Conservation (phyloP, 2,797 vertebrate species). For the Pseudochromis fuscus region DNA sequence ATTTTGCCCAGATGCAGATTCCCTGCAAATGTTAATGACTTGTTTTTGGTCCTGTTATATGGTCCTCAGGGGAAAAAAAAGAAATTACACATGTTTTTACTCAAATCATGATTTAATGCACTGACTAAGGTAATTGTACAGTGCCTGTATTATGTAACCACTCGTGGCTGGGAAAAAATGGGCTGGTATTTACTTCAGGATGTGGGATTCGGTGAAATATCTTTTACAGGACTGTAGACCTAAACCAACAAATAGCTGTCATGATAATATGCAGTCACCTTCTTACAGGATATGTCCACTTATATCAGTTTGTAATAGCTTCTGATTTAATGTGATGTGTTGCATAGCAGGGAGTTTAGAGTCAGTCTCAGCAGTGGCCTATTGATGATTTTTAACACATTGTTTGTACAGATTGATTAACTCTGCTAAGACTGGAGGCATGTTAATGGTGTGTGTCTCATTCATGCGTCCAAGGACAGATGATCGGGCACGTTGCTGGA, state of each 20-base stretch:
- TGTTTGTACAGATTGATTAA: slow-evolving; percentile 34
- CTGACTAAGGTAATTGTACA: slow-evolving; percentile 4
- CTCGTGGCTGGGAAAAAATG: not conserved
- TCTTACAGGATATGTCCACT: too few species aligned
- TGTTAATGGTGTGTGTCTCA: not conserved
- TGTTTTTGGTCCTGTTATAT: not conserved
- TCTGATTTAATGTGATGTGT: slow-evolving; percentile 5
- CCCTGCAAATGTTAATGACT: not conserved
- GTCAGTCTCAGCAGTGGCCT: not conserved
- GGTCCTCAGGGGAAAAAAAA: too few species aligned
- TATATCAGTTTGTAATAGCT: not conserved
- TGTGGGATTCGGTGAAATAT: not conserved
- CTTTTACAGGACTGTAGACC: not conserved
- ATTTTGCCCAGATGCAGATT: not conserved
- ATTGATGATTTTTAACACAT: not conserved
- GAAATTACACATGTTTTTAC: too few species aligned
- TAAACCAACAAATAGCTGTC: not conserved
- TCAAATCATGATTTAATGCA: too few species aligned
- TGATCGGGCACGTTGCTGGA: not conserved
- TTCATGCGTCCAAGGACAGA: slow-evolving; percentile 12
- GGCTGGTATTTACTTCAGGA: too few species aligned
- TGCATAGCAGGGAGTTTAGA: not conserved
- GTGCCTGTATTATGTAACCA: not conserved
- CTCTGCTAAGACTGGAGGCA: not conserved
- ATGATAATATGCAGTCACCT: too few species aligned